phyloP scores from a whole-genome alignment of 2,888 invertebrate species.

The Agrotis segetum region DNA sequence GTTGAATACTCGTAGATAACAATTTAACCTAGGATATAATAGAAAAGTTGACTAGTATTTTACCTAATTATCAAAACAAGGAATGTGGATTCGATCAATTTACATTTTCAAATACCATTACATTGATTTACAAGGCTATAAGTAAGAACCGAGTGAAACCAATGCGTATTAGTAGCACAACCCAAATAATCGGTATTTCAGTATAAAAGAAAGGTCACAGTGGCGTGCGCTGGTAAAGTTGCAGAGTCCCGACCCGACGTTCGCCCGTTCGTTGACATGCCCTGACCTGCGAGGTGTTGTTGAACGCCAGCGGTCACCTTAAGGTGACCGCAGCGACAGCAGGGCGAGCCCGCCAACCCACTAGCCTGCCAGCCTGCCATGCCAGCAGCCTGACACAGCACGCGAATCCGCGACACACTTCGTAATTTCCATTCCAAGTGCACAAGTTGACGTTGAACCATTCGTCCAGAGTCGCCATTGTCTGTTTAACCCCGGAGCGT shows the following conservation, averaged over 20 bases:
- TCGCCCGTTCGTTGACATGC: slow-evolving; percentile 67
- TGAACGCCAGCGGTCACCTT: slow-evolving; percentile 61
- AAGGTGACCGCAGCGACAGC: slow-evolving; percentile 66
- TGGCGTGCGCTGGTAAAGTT: slow-evolving; percentile 40
- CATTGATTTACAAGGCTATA: slow-evolving; percentile 8
- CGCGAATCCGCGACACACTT: slow-evolving; percentile 28
- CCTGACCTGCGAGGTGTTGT: slow-evolving; percentile 53
- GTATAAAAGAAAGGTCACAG: slow-evolving; percentile 46
- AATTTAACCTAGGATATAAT: not conserved
- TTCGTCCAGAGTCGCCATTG: slow-evolving; percentile 44
- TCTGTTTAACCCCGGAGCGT: slow-evolving; percentile 35
- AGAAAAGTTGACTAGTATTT: not conserved
- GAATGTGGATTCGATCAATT: not conserved
- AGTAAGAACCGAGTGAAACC: slow-evolving; percentile 11
- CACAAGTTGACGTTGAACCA: slow-evolving; percentile 20
- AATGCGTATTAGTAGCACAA: slow-evolving; percentile 25
- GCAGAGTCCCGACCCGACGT: slow-evolving; percentile 44
- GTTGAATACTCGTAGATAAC: no score
- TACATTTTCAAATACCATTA: no score
- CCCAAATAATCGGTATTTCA: slow-evolving; percentile 13
- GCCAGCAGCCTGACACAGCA: slow-evolving; percentile 4
- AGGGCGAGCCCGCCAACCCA: slow-evolving; percentile 9
- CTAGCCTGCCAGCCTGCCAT: not conserved
- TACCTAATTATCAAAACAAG: not conserved
- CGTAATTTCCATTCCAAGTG: slow-evolving; percentile 27